Conservation (phyloP, 2,888 invertebrate species). For the Deroplatys truncata region DNA sequence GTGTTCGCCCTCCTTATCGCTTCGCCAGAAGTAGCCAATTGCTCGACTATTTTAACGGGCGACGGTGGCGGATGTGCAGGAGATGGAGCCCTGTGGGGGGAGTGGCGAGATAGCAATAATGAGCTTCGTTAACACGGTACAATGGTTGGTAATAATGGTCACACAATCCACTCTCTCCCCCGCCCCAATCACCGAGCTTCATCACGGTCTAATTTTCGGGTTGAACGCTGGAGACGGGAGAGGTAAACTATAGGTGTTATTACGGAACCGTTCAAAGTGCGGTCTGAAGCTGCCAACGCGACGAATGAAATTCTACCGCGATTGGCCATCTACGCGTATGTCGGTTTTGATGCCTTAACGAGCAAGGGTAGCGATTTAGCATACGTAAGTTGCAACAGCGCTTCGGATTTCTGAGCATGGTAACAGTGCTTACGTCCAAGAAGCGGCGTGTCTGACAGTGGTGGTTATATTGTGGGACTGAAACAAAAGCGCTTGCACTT, state of each 20-base stretch:
- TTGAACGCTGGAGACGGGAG: not conserved
- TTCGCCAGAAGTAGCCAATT: not conserved
- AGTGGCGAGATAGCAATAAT: not conserved
- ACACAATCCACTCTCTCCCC: not conserved
- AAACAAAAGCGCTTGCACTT: too few species aligned
- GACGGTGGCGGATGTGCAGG: too few species aligned
- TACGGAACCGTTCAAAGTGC: not conserved
- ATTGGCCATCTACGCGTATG: not conserved
- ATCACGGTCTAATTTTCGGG: not conserved
- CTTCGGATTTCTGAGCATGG: too few species aligned
- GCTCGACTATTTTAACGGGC: conserved; percentile 9
- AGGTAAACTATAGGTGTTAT: not conserved
- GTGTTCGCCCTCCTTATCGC: not conserved
- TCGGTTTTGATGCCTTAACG: not conserved
- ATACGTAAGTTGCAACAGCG: too few species aligned
- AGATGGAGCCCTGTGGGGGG: not conserved
- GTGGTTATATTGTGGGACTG: too few species aligned
- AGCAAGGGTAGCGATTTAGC: not conserved
- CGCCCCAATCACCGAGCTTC: not conserved
- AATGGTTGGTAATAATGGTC: conserved; percentile 18
- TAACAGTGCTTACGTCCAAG: too few species aligned
- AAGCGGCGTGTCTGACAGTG: too few species aligned
- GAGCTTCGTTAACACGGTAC: conserved; percentile 16
- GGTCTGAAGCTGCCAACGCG: not conserved
- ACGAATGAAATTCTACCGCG: not conserved